These are phyloP conservation scores for Cygnus buccinator DNA, from an alignment of 2,113 vertebrate genomes.

Conservation along the genomic window DNA sequence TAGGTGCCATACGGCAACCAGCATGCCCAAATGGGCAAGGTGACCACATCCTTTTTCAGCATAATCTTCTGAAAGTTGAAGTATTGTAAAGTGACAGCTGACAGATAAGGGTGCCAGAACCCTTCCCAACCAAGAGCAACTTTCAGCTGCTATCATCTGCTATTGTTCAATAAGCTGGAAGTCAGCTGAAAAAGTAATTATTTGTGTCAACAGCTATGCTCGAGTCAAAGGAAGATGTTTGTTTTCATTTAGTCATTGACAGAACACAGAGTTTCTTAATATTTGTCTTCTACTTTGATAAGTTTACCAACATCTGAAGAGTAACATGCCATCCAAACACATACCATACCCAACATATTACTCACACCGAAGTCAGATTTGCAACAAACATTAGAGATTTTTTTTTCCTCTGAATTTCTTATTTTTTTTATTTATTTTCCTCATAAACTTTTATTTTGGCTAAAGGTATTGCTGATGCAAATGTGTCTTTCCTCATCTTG, in stretches of 20 bases:
- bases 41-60: not conserved
- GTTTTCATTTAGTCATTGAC: slow-evolving; percentile 48
- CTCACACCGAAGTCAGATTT: not conserved
- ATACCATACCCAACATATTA: not conserved
- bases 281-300: slow-evolving; percentile 42
- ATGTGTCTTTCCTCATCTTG: not conserved
- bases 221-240: not conserved
- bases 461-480: not conserved
- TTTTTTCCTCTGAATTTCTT: accelerated
- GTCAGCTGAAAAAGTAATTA: not conserved
- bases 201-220: not conserved
- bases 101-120: not conserved
- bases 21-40: not conserved
- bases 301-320: slow-evolving; percentile 23
- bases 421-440: not conserved
- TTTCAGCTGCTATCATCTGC: not conserved
- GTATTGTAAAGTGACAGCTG: not conserved
- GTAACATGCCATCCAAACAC: not conserved
- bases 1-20: not conserved
- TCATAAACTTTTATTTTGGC: not conserved
- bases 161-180: not conserved
- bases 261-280: slow-evolving; percentile 40
- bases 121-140: not conserved
- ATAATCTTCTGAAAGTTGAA: not conserved
- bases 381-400: not conserved